phyloP scores from a whole-genome alignment of 2,797 vertebrate genomes.

The Pseudopleuronectes americanus region DNA sequence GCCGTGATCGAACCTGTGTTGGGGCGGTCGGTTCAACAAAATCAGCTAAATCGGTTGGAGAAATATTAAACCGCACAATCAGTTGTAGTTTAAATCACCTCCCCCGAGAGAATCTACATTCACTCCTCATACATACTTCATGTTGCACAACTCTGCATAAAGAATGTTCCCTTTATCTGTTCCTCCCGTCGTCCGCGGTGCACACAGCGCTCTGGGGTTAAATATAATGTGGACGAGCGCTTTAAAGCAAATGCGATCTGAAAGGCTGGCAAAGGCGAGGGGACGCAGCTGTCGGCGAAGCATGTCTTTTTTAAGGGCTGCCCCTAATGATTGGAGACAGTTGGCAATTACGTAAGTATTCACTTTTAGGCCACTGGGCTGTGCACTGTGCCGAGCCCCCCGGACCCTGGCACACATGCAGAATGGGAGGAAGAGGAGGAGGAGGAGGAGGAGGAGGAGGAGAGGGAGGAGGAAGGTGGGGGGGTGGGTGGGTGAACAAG shows the following conservation, averaged over 20 bases:
- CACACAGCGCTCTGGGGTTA: constrained; percentile 73
- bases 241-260: constrained; percentile 86
- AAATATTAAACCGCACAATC: constrained; percentile 20
- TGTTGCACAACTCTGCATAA: constrained; percentile 48
- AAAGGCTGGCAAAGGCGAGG: constrained; percentile 87
- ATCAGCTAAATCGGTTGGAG: background rate
- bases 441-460: constrained; percentile 17
- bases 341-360: constrained; percentile 87
- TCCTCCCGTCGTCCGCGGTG: constrained; percentile 45
- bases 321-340: constrained; percentile 88
- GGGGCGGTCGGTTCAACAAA: constrained; percentile 8
- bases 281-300: constrained; percentile 86
- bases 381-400: constrained; percentile 72
- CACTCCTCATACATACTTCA: constrained; percentile 34
- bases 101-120: constrained; percentile 6
- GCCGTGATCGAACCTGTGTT: constrained; percentile 17
- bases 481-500: constrained; percentile 43
- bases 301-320: constrained; percentile 86
- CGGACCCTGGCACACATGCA: constrained; percentile 79
- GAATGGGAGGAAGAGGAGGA: constrained; percentile 63
- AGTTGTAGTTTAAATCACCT: background rate
- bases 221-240: constrained; percentile 75
- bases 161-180: constrained; percentile 54
- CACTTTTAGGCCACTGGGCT: constrained; percentile 85
- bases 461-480: no score